These are phyloP conservation scores for Elgaria multicarinata DNA, from an alignment of 2,113 vertebrate species.

Conservation along the genomic window DNA sequence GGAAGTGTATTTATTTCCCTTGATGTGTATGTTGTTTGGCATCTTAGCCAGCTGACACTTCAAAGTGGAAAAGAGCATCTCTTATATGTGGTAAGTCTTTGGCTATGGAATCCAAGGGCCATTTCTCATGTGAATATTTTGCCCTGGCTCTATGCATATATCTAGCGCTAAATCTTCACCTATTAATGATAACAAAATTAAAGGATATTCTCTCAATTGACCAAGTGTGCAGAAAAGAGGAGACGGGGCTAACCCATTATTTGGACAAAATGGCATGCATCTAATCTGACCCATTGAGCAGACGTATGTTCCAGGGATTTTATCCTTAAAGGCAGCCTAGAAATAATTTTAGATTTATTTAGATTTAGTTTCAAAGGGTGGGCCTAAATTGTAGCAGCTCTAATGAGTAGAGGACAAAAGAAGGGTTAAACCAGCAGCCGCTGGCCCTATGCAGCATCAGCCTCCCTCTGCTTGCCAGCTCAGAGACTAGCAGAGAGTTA, in stretches of 20 bases:
- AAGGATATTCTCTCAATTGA: too few species aligned
- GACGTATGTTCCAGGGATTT: background rate
- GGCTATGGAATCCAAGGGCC: background rate
- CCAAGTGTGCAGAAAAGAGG: background rate
- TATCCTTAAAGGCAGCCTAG: too few species aligned
- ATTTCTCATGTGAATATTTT: background rate
- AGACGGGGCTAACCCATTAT: background rate
- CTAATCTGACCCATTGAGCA: background rate
- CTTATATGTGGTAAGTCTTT: background rate
- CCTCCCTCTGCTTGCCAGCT: background rate
- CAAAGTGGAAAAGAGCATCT: background rate
- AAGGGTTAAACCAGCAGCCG: background rate
- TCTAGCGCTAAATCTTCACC: background rate
- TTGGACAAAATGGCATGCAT: background rate
- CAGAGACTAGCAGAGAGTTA: constrained; percentile 20
- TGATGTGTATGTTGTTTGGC: background rate
- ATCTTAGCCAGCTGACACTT: background rate
- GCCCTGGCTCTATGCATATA: background rate
- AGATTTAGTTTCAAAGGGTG: background rate
- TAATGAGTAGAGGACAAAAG: background rate
- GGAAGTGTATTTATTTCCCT: background rate
- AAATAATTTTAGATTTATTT: too few species aligned
- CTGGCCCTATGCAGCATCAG: background rate
- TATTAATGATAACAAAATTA: background rate
- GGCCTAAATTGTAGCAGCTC: background rate